Base-by-base conservation (phyloP, 2,113 vertebrate species). In the Colossoma macropomum region DNA sequence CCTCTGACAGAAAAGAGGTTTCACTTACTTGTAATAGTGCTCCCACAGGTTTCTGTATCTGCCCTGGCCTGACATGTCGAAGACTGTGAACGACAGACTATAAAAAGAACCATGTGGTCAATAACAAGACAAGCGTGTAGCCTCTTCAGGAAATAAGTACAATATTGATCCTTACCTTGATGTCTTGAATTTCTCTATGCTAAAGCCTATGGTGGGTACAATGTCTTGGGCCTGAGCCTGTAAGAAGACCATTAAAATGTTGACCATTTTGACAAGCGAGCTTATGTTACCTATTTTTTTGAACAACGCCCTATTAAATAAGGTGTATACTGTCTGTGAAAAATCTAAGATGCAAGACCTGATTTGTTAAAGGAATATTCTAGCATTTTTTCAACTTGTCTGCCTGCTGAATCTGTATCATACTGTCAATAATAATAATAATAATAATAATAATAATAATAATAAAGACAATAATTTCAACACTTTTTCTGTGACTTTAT, bases 21-120 rank as follows among this genome's bases (percentile, higher is more conserved):
- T 19, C 50, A 93, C 97, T 97, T 93, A 99, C 98, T 97, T 99
- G 93, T 98, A 99, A 90, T 99, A 99, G 90, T 99, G 97, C 74
- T 99, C 98, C 98, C 98, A 99, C 16, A 99, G 95, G 91, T 99
- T 98, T 94, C 98, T 95, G 91, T 99, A 99, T 89, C 97, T 95
- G 80, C 97, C 98, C 92, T 99, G 98, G 86, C 98, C 98, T 50
- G 98, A 99, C 98, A 99, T 99, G 90, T 99, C 98, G 93, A 99
- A 99, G 75, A 99, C 98, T 81, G 98, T 99, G 92, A 99, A 99
- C 78, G 97, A 99, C 84, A 99, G 95, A 91, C 98, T 99, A 89
- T 19, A 30, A 75, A 68, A 2, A 77, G n/a, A 63, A 60, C 27
- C 9, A 75, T 32, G 45, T 27, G 23, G 17, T 84, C 5, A 84